Base-by-base conservation (phyloP, 2,888 invertebrate species). In the Coelopa pilipes region DNA sequence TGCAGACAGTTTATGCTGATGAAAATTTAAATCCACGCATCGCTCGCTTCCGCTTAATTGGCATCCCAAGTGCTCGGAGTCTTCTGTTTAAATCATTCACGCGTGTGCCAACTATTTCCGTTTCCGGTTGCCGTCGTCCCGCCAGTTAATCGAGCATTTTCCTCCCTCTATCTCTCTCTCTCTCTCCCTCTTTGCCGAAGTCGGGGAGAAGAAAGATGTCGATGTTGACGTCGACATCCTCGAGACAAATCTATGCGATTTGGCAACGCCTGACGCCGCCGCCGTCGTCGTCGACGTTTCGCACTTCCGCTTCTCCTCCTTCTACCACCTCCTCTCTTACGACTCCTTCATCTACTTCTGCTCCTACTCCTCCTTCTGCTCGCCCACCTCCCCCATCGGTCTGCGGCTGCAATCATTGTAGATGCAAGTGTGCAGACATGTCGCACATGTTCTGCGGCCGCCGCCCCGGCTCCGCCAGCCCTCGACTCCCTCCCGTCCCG, bases 131-230 rank as follows among this genome's bases (percentile, higher is more conserved):
- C 78, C 77, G 72, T 75, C 76, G 73, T 74, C 70, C 68, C 46
- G 50, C 62, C 74, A 74, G 78, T 77, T 76, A 79, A 79, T 79
- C 78, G 76, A 75, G 77, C 73, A 77, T 76, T 78, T 76, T 78
- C 76, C 79, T 78, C 77, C 78, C 34, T 34, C 34, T 2, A 7
- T 34, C 7, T 34, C 34, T 34, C n/a, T n/a, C n/a, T n/a, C n/a
- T n/a, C n/a, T n/a, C n/a, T n/a, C n/a, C n/a, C n/a, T n/a, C n/a
- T 69, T 21, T 67, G 50, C 24, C n/a, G n/a, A n/a, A n/a, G n/a
- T n/a, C n/a, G n/a, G n/a, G n/a, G n/a, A n/a, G n/a, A 34, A 34
- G 34, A 34, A 34, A 34, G 34, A 34, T 34, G 34, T 34, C 34
- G 34, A 34, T 34, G 34, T 53, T 53, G 62, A 62, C 21, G 62